Base-by-base conservation (phyloP, 2,888 invertebrate genomes). In the Drosophila macrothrix region DNA sequence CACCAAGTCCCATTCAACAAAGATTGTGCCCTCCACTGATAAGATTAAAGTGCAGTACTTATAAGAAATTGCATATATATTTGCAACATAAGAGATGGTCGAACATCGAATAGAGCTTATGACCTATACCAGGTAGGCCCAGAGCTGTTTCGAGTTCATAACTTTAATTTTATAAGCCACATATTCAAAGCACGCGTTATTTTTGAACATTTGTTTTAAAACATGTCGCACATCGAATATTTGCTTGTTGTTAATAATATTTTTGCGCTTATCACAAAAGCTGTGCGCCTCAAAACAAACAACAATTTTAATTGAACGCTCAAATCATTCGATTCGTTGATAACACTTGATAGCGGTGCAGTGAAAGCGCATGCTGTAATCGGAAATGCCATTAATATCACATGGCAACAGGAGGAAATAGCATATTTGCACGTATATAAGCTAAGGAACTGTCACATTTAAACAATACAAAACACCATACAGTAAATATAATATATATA, bases 231-330 rank as follows among this genome's bases (percentile, higher is more conserved):
- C 39, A 7, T 41, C 67, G 22, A 25, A 52, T 55, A 52, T 54
- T 52, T 60, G 68, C 10, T 50, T 59, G 62, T 62, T 69, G 46
- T 64, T 67, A 4, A 49, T 31, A 28, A 49, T 43, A 22, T 22
- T 52, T 43, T 33, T 22, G 37, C 35, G 49, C 76, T 88, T 83
- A 88, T 85, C 89, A 61, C 87, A 67, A 39, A 29, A 58, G 46
- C 66, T 60, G 62, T 62, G 61, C 64, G 66, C 62, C 71, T 72
- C 49, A 60, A 67, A 67, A 59, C 61, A 62, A 67, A 46, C 66
- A 72, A 67, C 66, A 80, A 60, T 43, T 65, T 72, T 63, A 66
- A 37, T 31, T 67, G 29, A 66, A 68, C 66, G 66, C 58, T 67
- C 31, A 75, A 67, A 68, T 73, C 71, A 72, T 78, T 53, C 75